Evolutionary conservation across 1,140 invertebrate species (phyloP).

Genomic region (Asobara japonica): DNA sequence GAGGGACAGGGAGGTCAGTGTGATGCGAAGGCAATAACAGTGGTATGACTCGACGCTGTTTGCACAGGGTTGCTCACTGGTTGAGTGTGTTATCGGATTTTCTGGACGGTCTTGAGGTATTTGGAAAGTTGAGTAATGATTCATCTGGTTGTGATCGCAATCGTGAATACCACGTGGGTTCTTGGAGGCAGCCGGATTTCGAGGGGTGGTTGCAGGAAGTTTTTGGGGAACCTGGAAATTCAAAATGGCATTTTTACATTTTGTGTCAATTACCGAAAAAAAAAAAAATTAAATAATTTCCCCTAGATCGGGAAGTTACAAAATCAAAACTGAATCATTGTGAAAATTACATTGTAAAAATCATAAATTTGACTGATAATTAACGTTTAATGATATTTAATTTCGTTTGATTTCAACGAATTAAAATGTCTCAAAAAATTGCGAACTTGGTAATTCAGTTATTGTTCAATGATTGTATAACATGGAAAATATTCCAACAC

Average conservation of each 20-base stretch:
- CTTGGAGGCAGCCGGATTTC: constrained; percentile 49
- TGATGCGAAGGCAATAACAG: constrained; percentile 53
- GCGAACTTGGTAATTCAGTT: too few relatives aligned
- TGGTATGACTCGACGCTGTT: constrained; percentile 51
- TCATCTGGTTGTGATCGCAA: constrained; percentile 7
- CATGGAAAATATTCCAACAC: too few relatives aligned
- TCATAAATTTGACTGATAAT: too few relatives aligned
- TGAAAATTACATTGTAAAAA: too few relatives aligned
- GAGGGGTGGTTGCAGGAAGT: constrained; percentile 39
- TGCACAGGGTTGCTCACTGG: constrained; percentile 35
- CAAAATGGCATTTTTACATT: neutral
- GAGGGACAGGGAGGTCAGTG: constrained; percentile 48
- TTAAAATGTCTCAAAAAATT: too few relatives aligned
- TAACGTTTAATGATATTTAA: too few relatives aligned
- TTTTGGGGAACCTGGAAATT: constrained; percentile 36
- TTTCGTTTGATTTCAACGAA: too few relatives aligned
- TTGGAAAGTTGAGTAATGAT: constrained; percentile 15
- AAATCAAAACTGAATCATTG: too few relatives aligned
- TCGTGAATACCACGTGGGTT: constrained; percentile 11
- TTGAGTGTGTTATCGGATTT: constrained; percentile 23
- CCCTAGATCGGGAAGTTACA: too few relatives aligned
- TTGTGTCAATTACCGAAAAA: too few relatives aligned
- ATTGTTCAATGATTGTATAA: too few relatives aligned
- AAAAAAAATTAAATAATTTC: too few relatives aligned
- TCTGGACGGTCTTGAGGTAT: neutral